Evolutionary conservation across 2,797 vertebrate species (phyloP), one percentile per base, ranked within the genome.

Genomic region (Pelodytes ibericus): DNA sequence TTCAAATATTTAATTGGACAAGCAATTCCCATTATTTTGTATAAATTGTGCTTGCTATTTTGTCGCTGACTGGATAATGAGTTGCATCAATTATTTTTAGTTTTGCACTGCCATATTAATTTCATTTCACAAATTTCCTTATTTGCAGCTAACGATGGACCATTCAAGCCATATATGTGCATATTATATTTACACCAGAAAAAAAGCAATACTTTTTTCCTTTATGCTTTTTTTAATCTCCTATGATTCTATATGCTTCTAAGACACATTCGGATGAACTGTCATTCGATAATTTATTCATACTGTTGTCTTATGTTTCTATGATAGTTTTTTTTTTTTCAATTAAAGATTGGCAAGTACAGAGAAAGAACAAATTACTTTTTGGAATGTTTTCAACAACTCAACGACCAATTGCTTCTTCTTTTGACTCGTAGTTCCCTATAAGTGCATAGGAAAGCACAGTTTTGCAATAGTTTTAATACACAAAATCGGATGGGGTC

Each of bases 31-130:
- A 62, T 36, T 33, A 20, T 33, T 63, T 4, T 66, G 15, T 26
- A 22, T 27, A 26, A 44, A 49, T 8, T 29, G 64, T 7, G 22
- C 30, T 7, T 26, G 44, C 25, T 31, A 67, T 26, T 65, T n/a
- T 30, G 64, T 13, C 44, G 9, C 25, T 51, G 31, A 36, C 8
- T 67, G 44, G 15, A 67, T 47, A 53, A 8, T 53, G 30, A 67
- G 51, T 30, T 49, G 7, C 44, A 66, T 67, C 64, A 51, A 30
- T 67, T 67, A 67, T 53, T 51, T 67, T 67, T n/a, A 31, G 64
- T 67, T 67, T 9, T n/a, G 31, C 4, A 27, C 20, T n/a, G 27
- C 49, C 64, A 29, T 67, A 10, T 49, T 67, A 51, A 31, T 62
- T 60, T 62, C 39, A 39, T 62, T 62, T 36, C 7, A 36, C 9